Percentiles rank a stretch among this genome's conserved stretches.
phyloP scores from a whole-genome alignment of 2,888 invertebrate genomes.

The Monoplex corrugatus region DNA sequence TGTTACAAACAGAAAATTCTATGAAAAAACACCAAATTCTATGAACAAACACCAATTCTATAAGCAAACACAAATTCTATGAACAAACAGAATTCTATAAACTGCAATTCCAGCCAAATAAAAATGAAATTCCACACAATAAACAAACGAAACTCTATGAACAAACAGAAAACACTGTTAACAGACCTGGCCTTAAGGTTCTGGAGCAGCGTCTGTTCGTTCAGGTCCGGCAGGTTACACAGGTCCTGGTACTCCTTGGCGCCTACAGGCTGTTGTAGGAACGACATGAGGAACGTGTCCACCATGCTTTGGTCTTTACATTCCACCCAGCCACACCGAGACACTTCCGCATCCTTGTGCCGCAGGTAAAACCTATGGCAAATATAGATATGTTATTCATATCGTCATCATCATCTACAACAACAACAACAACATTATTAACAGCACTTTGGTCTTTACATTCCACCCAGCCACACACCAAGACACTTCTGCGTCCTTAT shows the following conservation, averaged over 20 bases:
- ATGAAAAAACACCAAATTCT: too few relatives aligned
- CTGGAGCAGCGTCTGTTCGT: constrained; percentile 94
- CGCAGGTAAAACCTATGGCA: constrained; percentile 92
- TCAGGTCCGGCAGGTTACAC: constrained; percentile 96
- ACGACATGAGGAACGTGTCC: constrained; percentile 95
- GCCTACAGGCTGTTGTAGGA: constrained; percentile 92
- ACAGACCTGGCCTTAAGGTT: constrained; percentile 88
- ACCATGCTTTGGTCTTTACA: constrained; percentile 82
- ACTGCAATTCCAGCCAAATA: too few relatives aligned
- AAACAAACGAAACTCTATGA: too few relatives aligned
- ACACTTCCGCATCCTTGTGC: constrained; percentile 86
- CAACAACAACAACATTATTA: too few relatives aligned
- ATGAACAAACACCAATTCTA: too few relatives aligned
- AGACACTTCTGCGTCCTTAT: constrained; percentile 85
- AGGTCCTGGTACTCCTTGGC: constrained; percentile 97
- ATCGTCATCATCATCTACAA: too few relatives aligned
- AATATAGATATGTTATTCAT: too few relatives aligned
- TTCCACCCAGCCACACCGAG: constrained; percentile 87
- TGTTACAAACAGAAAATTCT: not conserved
- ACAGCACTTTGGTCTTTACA: too few relatives aligned
- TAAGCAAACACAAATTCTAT: too few relatives aligned
- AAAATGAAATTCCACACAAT: too few relatives aligned
- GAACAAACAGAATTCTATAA: too few relatives aligned
- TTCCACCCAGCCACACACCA: constrained; percentile 88
- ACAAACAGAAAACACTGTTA: too few relatives aligned